Percentiles rank a stretch among this genome's conserved stretches.
Conservation (phyloP, 2,113 vertebrate genomes). For the Upupa epops region DNA sequence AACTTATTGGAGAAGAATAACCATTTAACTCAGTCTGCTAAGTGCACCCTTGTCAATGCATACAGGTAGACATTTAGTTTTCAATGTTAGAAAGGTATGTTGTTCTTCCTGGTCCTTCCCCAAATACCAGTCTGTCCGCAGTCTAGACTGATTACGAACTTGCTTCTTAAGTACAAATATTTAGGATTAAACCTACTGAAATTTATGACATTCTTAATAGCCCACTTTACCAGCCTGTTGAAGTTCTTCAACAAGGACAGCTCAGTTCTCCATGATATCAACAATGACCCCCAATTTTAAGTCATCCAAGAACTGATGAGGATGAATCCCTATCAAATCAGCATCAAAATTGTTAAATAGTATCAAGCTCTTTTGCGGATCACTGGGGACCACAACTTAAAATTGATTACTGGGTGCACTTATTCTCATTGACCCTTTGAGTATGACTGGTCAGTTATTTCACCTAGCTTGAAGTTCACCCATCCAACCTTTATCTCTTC, state of each 20-base stretch:
- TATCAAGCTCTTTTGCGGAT: not conserved
- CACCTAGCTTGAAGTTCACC: not conserved
- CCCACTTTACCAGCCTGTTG: not conserved
- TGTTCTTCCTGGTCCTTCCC: not conserved
- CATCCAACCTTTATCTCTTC: not conserved
- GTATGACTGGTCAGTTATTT: not conserved
- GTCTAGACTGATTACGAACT: not conserved
- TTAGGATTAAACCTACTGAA: not conserved
- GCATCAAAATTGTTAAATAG: not conserved
- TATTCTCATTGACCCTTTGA: not conserved
- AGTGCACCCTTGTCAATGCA: not conserved
- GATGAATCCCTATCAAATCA: accelerated
- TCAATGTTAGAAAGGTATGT: not conserved
- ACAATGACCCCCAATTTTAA: not conserved
- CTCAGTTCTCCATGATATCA: not conserved
- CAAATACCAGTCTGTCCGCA: not conserved
- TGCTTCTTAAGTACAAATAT: not conserved
- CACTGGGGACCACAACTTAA: not conserved
- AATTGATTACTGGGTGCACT: not conserved
- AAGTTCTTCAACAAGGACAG: not conserved
- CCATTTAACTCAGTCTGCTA: not conserved
- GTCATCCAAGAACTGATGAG: not conserved
- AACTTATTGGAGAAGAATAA: not conserved
- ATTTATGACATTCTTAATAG: not conserved
- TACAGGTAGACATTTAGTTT: not conserved